Conservation (phyloP, 2,888 invertebrate genomes). For the Ophion obscuratus region DNA sequence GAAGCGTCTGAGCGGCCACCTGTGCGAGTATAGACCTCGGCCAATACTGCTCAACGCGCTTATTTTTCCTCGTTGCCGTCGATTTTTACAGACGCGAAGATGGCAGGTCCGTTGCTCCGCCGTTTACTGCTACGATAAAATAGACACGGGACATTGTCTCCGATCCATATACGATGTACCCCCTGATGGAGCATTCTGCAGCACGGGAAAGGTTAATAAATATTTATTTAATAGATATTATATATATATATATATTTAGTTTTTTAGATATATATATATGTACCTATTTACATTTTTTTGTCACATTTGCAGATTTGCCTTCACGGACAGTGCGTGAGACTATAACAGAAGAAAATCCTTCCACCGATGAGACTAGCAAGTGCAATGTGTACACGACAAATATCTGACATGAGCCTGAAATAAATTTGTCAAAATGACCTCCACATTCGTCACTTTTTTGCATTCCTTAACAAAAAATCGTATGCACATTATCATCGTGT, state of each 20-base stretch:
- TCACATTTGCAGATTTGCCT: conserved; percentile 30
- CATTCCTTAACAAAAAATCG: not conserved
- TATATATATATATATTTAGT: not conserved
- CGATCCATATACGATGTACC: not conserved
- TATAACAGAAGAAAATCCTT: not conserved
- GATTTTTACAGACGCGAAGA: not conserved
- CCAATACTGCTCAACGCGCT: too few relatives aligned
- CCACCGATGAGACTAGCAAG: not conserved
- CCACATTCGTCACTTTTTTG: not conserved
- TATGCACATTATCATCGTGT: too few relatives aligned
- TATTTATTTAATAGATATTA: not conserved
- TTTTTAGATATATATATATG: not conserved
- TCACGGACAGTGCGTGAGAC: conserved; percentile 32
- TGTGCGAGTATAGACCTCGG: too few relatives aligned
- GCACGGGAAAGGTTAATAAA: conserved; percentile 12
- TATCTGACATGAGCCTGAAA: not conserved
- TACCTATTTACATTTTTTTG: not conserved
- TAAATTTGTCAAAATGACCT: not conserved
- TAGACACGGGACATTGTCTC: not conserved
- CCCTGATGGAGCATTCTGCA: conserved; percentile 29
- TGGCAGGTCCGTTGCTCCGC: conserved; percentile 24
- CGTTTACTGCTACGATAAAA: conserved; percentile 18
- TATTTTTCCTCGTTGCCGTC: not conserved
- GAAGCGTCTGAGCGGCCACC: too few relatives aligned
- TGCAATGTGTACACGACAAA: not conserved